A percentile compares a stretch with the other conserved stretches of the same genome.
phyloP scores from a whole-genome alignment of 2,113 vertebrate species.

The Plestiodon gilberti region DNA sequence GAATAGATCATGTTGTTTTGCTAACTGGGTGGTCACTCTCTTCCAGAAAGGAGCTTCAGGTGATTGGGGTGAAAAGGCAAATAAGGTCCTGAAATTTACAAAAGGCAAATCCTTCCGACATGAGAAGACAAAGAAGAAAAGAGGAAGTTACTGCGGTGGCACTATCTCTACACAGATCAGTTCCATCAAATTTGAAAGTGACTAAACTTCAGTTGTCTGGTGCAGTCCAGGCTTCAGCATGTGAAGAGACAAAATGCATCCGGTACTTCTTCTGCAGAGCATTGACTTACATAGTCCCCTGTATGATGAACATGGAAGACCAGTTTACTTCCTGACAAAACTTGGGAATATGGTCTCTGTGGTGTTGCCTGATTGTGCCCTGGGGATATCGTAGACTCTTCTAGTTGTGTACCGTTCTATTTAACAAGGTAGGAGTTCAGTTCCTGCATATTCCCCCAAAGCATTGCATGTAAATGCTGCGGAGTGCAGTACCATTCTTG shows the following conservation, averaged over 20 bases:
- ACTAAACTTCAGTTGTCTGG: conserved; percentile 75
- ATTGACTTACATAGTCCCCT: conserved; percentile 7
- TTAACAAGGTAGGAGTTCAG: conserved; percentile 54
- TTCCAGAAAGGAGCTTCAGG: conserved; percentile 84
- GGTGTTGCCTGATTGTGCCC: background rate
- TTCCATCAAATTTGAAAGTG: conserved; percentile 96
- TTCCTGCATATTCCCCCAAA: conserved; percentile 17
- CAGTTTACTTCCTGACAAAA: background rate
- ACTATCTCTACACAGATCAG: conserved; percentile 91
- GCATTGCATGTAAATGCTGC: background rate
- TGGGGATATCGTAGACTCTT: background rate
- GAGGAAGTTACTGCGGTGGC: conserved; percentile 93
- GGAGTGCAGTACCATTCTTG: background rate
- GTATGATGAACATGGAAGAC: background rate
- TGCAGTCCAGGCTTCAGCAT: conserved; percentile 13
- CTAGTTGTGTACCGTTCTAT: conserved; percentile 46
- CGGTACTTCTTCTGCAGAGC: conserved; percentile 35
- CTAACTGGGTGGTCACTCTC: background rate
- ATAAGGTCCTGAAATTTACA: conserved; percentile 88
- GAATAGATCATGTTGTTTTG: background rate
- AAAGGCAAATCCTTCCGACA: conserved; percentile 97
- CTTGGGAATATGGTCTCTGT: conserved; percentile 18
- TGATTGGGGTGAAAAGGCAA: conserved; percentile 95
- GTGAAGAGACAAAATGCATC: background rate
- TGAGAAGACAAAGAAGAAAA: conserved; percentile 98